Evolutionary conservation across 1,140 invertebrate species (phyloP), one percentile per base, ranked within the genome.

Genomic region (Apocrypta bakeri): DNA sequence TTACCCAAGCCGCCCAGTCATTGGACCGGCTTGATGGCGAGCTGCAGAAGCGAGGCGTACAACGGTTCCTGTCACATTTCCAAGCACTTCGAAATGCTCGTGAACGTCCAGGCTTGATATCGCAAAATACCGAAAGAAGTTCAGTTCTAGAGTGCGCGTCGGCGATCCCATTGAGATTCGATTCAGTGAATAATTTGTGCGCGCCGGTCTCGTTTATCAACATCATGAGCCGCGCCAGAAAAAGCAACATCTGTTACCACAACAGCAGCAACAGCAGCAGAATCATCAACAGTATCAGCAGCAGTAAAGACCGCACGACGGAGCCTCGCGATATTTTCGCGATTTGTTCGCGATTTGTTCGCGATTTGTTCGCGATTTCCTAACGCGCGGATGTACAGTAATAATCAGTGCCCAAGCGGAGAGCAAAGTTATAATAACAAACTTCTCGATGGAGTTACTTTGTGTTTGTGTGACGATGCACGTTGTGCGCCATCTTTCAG

Each of bases 1-100:
- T 88, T 95, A 56, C 94, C 94, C 11, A 93, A 93, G 85, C 94
- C 94, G 72, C 94, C 94, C 63, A 89, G 89, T 27, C 93, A 93
- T 83, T 95, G 94, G 94, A 93, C 90, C 78, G 85, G 86, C 73
- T 68, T 88, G 11, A 89, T 89, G 84, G 17, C 61, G 1, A 37
- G 73, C 29, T 82, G 74, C 31, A 29, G 72, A 48, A 77, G 48
- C 8, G 64, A 63, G 8, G 1, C 48, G 33, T 24, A 1, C 1
- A 6, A 42, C 0, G 27, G 27, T 68, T 75, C 48, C 84, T 86
- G 85, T 83, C 89, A 91, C 76, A 90, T 93, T 61, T 89, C 93
- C 61, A 91, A 91, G 87, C 92, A 94, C 83, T 90, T 94, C 7
- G 94, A 94, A 86, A 92, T 93, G 89, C 88, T 94, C 85, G 87